phyloP scores from a whole-genome alignment of 2,113 vertebrate genomes.

The Erythrocebus patas region DNA sequence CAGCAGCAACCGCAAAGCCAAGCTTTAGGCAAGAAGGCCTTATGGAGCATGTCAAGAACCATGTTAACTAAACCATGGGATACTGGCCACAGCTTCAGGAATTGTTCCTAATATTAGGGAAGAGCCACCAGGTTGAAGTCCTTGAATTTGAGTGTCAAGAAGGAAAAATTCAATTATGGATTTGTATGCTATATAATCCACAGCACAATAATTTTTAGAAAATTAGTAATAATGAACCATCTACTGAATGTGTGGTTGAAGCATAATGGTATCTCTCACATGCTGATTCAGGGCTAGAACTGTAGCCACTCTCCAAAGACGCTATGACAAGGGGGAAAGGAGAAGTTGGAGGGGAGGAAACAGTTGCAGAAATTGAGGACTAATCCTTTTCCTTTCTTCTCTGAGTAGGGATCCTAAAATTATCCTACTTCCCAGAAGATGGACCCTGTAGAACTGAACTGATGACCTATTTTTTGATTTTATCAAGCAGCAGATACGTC shows the following conservation, averaged over 20 bases:
- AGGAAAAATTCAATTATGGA: background rate
- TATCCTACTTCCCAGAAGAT: slow-evolving; percentile 69
- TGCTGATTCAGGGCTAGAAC: background rate
- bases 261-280: background rate
- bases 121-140: background rate
- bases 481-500: slow-evolving; percentile 78
- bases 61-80: background rate
- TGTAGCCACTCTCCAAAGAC: background rate
- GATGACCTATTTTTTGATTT: slow-evolving; percentile 81
- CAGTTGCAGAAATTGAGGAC: background rate
- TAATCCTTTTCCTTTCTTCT: slow-evolving; percentile 30
- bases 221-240: background rate
- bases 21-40: background rate
- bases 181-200: background rate
- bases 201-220: background rate
- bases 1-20: background rate
- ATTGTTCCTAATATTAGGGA: background rate
- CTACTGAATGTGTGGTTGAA: background rate
- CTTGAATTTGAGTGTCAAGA: background rate
- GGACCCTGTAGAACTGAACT: slow-evolving; percentile 69
- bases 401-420: slow-evolving; percentile 63
- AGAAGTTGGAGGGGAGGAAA: background rate
- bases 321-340: background rate
- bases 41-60: too few species aligned
- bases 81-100: background rate